Percentiles rank a stretch among this genome's conserved stretches.
These are phyloP conservation scores for Synanthedon myopaeformis DNA, from an alignment of 2,888 invertebrate genomes.

Conservation along the genomic window DNA sequence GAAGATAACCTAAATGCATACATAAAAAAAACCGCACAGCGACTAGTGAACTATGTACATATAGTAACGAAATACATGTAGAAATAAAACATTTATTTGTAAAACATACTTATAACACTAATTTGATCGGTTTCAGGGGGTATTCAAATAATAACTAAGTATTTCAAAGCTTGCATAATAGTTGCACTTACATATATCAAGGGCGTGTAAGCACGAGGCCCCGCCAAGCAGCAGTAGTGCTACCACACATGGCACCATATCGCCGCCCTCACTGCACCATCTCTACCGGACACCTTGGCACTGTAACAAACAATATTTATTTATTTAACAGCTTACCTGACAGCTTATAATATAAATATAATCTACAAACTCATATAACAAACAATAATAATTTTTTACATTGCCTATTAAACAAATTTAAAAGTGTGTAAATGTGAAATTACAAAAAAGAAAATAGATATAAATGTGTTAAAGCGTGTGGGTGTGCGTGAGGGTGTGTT, in stretches of 20 bases:
- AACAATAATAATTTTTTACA: background rate
- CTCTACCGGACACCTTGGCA: slow-evolving; percentile 28
- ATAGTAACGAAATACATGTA: too few relatives aligned
- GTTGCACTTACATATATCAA: slow-evolving; percentile 53
- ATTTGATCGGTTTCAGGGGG: background rate
- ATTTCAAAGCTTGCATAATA: background rate
- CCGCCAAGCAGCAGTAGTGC: slow-evolving; percentile 36
- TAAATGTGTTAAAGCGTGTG: background rate
- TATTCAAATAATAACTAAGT: background rate
- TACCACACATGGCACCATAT: slow-evolving; percentile 45
- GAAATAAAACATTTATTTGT: too few relatives aligned
- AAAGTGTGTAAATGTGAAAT: too few relatives aligned
- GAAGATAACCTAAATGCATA: too few relatives aligned
- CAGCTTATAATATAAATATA: background rate
- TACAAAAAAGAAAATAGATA: background rate
- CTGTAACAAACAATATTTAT: slow-evolving; percentile 21
- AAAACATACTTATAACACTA: too few relatives aligned
- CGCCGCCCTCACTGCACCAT: slow-evolving; percentile 52
- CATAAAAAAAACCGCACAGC: too few relatives aligned
- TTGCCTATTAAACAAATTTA: too few relatives aligned
- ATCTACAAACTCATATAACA: background rate
- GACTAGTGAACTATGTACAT: too few relatives aligned
- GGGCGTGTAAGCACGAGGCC: slow-evolving; percentile 31
- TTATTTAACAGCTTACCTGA: too few relatives aligned
- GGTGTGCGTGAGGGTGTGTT: background rate